Evolutionary conservation across 1,140 invertebrate species (phyloP), one percentile per base, ranked within the genome.

Genomic region (Drosophila athabasca): DNA sequence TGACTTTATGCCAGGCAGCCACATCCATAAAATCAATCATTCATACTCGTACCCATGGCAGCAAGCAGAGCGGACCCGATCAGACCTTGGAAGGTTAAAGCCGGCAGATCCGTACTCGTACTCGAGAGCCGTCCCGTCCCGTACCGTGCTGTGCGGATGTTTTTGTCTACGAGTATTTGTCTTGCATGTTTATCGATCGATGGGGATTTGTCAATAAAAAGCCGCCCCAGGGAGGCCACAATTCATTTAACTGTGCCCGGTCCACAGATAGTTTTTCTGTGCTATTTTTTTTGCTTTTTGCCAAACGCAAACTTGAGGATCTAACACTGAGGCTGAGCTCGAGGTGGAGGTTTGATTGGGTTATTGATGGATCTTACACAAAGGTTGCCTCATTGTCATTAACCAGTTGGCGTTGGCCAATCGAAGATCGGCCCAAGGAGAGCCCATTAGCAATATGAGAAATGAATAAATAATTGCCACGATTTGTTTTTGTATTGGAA

Each of bases 21-120:
- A 84, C 81, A 84, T 87, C 85, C 77, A 84, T 87, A 84, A 84
- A 84, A 84, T 84, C 82, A 87, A 85, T 85, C 80, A 84, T 84
- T 84, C 68, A 66, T 59, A 55, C 68, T 84, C 65, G 62, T 59
- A 55, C 68, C 77, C 53, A 19, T 60, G 64, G 35, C 54, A 50
- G 39, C 50, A 39, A 49, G 29, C 59, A 60, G 57, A 55, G 68
- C 57, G 57, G 76, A 77, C 73, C 62, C 76, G 52, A 41, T 57
- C 52, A 70, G 70, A 77, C 59, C 74, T 77, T 61, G 79, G 76
- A 85, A 80, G 80, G 80, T 83, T 83, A 80, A 85, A 74, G 61
- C 70, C 62, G 72, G 69, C 55, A 69, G 66, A 55, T 43, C 68
- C 54, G 41, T 26, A 29, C 39, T 60, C 46, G 41, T 26, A 29